Evolutionary conservation across 1,140 invertebrate genomes (phyloP), one percentile per base, ranked within the genome.

Genomic region (Drusus annulatus): DNA sequence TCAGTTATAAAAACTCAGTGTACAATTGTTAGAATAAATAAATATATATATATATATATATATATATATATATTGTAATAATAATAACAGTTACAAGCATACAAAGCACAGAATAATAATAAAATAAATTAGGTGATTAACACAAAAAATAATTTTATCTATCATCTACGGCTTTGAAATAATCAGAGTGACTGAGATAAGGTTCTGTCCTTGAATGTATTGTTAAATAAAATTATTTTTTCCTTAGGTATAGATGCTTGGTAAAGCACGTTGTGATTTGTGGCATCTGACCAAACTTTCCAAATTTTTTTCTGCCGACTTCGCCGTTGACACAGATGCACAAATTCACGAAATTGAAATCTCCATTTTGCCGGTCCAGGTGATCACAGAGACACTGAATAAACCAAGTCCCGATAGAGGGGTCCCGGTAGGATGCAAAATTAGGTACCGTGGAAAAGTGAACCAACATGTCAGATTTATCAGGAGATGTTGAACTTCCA

Each of bases 341-440:
- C 10, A 81, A 62, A 10, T 63, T 13, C 6, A 60, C 0, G 17
- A 81, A 60, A 45, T 73, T 13, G 15, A 31, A n/a, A 16, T 13
- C 25, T 4, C 54, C 69, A 28, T 52, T 21, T 8, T 76, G 28
- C 16, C 69, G 31, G 6, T 69, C 52, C 28, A 81, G 15, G 15
- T 28, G 25, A 31, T 74, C 68, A 23, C 80, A 81, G 2, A 81
- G 45, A 21, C 17, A 65, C 25, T 81, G 76, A 23, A 81, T 81
- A 31, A 81, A 81, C 76, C 69, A 79, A 5, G 80, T 60, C n/a
- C 80, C 80, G 6, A 17, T n/a, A 6, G 0, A 0, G 0, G 52
- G 54, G 50, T 81, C 63, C n/a, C 80, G 31, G 28, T 65, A 78
- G 0, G 80, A 78, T 15, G 60, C 36, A 45, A 17, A 79, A 52